phyloP scores from a whole-genome alignment of 2,113 vertebrate species.

The Meriones unguiculatus region DNA sequence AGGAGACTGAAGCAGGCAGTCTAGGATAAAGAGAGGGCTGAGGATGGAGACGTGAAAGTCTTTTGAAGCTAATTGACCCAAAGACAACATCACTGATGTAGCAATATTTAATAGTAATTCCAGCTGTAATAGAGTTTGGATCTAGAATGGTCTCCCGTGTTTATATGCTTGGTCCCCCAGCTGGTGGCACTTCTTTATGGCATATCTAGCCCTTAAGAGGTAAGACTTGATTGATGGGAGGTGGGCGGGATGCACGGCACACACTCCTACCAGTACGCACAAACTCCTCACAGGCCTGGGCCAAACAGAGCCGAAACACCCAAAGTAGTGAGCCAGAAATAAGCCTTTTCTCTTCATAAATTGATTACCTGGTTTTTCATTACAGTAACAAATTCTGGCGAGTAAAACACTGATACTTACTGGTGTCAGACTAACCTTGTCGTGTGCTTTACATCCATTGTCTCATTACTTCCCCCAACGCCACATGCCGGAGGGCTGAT shows the following conservation, averaged over 20 bases:
- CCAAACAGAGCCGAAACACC: background rate
- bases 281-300: background rate
- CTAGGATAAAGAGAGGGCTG: background rate
- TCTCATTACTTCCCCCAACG: background rate
- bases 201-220: background rate
- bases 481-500: background rate
- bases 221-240: background rate
- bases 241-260: background rate
- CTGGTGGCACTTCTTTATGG: background rate
- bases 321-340: background rate
- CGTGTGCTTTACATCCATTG: background rate
- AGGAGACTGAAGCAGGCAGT: background rate
- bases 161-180: background rate
- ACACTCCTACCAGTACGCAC: background rate
- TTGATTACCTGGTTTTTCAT: background rate
- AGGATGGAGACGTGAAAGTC: background rate
- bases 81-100: fast-evolving
- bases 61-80: background rate
- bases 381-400: background rate
- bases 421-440: background rate
- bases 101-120: background rate
- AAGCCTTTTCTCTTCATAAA: background rate
- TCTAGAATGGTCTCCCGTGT: background rate
- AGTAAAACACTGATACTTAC: background rate
- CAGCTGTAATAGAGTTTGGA: background rate